Base-by-base conservation (phyloP, 2,888 invertebrate genomes). In the Corbicula japonica region DNA sequence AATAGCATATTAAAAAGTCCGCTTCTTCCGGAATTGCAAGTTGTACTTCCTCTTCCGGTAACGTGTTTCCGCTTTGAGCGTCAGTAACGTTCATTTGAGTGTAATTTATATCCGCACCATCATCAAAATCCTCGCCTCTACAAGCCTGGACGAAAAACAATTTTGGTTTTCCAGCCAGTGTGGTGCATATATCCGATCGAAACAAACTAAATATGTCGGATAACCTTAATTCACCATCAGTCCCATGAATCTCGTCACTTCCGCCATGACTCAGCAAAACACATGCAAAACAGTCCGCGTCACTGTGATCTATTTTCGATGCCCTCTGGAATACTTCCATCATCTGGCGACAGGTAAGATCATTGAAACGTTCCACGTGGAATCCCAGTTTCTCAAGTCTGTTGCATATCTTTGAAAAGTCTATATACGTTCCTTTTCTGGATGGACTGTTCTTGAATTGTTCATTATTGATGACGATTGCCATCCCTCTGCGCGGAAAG, bases 221-320 rank as follows among this genome's bases (percentile, higher is more conserved):
- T 50, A 97, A 95, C 91, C 96, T 96, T 92, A 98, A 97, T 80
- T 96, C 96, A n/a, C 96, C 95, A 93, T 98, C 98, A 91, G 96
- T 96, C 35, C 97, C 97, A 93, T 97, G 98, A 66, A 98, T 94
- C 91, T 96, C 95, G 6, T 97, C 97, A 86, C 96, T 94, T 92
- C 98, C 98, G 32, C 99, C 98, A 91, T 99, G 98, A 71, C 97
- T 96, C 83, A 99, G 94, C 56, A 98, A 96, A 56, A 96, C 96
- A 88, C 98, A 95, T 0, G 97, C 93, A 83, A 99, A 94, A 90
- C 98, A 98, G 92, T 98, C 98, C 86, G 95, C 95, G 46, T 97
- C 95, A 0, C 95, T 95, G 93, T 98, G 97, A 93, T 98, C 97
- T 93, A 95, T 95, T 72, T 95, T 95, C 18, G 97, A 95, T 84